These are phyloP conservation scores for Napeogenes sylphis DNA, from an alignment of 2,888 invertebrate species.

Conservation along the genomic window DNA sequence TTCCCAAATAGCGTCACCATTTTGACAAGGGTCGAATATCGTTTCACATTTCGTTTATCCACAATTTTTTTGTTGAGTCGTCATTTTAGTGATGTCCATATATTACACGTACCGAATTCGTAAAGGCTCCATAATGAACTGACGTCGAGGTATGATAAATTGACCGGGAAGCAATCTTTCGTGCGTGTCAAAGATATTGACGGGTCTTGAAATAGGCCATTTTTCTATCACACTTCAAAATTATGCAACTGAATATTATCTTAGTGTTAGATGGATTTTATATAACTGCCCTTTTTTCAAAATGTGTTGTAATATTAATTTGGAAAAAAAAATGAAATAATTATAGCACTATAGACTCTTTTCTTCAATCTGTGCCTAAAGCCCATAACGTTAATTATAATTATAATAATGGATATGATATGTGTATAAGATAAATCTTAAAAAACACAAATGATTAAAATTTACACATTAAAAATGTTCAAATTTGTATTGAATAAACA, in stretches of 20 bases:
- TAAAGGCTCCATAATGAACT: conserved; percentile 37
- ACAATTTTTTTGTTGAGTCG: conserved; percentile 32
- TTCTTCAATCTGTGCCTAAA: too few relatives aligned
- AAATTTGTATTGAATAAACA: conserved; percentile 34
- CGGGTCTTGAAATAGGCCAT: conserved; percentile 10
- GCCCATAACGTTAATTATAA: too few relatives aligned
- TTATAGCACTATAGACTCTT: too few relatives aligned
- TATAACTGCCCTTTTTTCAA: background rate
- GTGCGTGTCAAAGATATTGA: conserved; percentile 41
- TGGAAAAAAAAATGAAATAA: too few relatives aligned
- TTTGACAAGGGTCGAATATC: conserved; percentile 40
- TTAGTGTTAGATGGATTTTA: background rate
- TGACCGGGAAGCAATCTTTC: conserved; percentile 32
- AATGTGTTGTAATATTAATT: too few relatives aligned
- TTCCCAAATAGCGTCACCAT: conserved; percentile 34
- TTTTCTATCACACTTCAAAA: background rate
- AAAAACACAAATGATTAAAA: conserved; percentile 13
- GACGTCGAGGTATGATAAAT: conserved; percentile 36
- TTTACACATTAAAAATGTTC: conserved; percentile 17
- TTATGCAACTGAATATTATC: background rate
- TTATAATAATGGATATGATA: too few relatives aligned
- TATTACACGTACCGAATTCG: conserved; percentile 36
- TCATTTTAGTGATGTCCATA: conserved; percentile 34
- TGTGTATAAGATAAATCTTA: too few relatives aligned
- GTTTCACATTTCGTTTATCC: conserved; percentile 34